Evolutionary conservation across 2,797 vertebrate genomes (phyloP), one percentile per base, ranked within the genome.

Genomic region (Catostomus latipinnis): DNA sequence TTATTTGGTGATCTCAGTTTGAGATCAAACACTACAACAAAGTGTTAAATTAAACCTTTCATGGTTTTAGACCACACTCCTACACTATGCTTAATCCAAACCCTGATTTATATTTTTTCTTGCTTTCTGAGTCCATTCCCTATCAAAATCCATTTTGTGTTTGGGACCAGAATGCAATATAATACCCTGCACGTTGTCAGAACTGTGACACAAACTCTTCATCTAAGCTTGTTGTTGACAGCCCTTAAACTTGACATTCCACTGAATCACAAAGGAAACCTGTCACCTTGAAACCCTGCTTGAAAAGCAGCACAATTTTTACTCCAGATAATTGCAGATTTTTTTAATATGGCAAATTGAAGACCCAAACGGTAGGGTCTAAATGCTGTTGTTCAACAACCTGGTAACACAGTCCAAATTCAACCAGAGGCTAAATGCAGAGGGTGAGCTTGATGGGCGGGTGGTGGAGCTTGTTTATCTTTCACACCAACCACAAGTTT

Each of bases 391-490:
- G 10, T 18, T 48, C 48, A 62, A 74, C 34, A 74, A 14, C 8
- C 58, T 74, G 48, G 52, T 45, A 52, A 22, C 22, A 53, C 34
- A 54, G 61, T 54, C 9, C 49, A 74, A 65, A 46, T 6, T 71
- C 48, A 71, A n/a, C 14, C 34, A 46, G 34, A 62, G 7, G 13
- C 49, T 13, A 10, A 53, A 76, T 43, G 5, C 8, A 62, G 76
- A 70, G 13, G 22, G 5, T 14, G 14, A 45, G 22, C n/a, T 22
- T 78, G n/a, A 78, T 52, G 10, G 50, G 34, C 1, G 2, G 46
- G 13, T 6, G 13, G 12, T 74, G 53, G n/a, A 62, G 45, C 50
- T 86, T 90, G 90, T 91, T 93, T 91, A 86, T 78, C 46, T 78
- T 86, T 82, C 80, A 62, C 77, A 69, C 13, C 43, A 45, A 71